phyloP scores from a whole-genome alignment of 2,797 vertebrate species.

The Bradypodion pumilum region DNA sequence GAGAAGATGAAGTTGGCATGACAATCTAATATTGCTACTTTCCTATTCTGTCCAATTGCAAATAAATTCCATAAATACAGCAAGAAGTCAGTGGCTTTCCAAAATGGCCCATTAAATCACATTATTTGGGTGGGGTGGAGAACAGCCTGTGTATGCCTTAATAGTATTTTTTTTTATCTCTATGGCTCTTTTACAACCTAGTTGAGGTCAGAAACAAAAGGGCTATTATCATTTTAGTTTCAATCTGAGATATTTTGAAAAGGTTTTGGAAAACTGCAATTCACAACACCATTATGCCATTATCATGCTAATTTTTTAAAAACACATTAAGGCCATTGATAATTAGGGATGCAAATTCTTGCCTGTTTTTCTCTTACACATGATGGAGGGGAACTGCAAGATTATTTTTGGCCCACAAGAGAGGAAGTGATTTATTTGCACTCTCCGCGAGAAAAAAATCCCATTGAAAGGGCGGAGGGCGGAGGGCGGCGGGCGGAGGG shows the following conservation, averaged over 20 bases:
- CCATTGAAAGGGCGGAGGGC: no score
- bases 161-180: constrained; percentile 38
- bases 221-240: background rate
- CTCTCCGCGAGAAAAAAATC: no score
- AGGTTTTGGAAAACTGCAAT: background rate
- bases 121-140: constrained; percentile 20
- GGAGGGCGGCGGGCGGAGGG: no score
- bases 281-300: background rate
- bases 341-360: no score
- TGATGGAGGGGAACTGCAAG: no score
- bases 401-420: no score
- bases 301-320: background rate
- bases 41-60: constrained; percentile 39
- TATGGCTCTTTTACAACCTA: constrained; percentile 14
- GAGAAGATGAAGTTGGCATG: background rate
- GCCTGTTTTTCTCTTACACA: no score
- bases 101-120: constrained; percentile 48
- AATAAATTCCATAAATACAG: constrained; percentile 37
- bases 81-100: constrained; percentile 32
- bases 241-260: background rate
- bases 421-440: no score
- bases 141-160: constrained; percentile 23
- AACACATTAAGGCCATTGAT: no score
- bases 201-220: background rate
- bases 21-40: background rate